Conservation (phyloP, 1,140 invertebrate species). For the Lordiphosa mommai region DNA sequence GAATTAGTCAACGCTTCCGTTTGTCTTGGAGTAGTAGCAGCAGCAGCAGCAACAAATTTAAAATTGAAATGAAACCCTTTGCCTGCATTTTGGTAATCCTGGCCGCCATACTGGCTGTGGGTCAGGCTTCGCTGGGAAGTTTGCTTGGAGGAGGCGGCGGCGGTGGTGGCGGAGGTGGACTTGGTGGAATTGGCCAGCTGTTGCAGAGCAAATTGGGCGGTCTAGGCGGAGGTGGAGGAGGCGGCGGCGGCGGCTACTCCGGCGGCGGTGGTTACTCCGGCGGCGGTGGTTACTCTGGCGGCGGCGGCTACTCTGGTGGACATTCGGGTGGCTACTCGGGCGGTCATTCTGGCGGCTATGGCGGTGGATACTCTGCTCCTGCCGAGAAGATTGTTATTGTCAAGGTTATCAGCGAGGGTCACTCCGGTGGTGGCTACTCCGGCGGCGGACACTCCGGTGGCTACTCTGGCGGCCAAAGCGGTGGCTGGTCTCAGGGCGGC, state of each 20-base stretch:
- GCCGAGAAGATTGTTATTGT: conserved; percentile 57
- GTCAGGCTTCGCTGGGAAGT: conserved; percentile 46
- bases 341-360: conserved; percentile 12
- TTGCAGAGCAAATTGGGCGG: conserved; percentile 56
- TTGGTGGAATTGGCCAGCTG: conserved; percentile 49
- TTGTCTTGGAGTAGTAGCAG: conserved; percentile 37
- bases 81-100: conserved; percentile 64
- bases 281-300: conserved; percentile 36
- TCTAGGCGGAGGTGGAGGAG: conserved; percentile 21
- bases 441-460: conserved; percentile 28
- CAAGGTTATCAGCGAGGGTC: conserved; percentile 42
- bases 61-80: conserved; percentile 61
- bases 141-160: conserved; percentile 58
- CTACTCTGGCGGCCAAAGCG: conserved; percentile 30
- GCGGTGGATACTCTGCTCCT: conserved; percentile 12
- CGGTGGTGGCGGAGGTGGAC: conserved; percentile 47
- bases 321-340: conserved; percentile 22
- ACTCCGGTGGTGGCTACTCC: conserved; percentile 15
- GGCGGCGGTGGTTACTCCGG: conserved; percentile 29
- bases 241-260: conserved; percentile 14
- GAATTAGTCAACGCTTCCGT: conserved; percentile 59
- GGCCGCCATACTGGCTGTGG: conserved; percentile 47
- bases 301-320: conserved; percentile 27
- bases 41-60: conserved; percentile 4
- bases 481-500: conserved; percentile 32